Evolutionary conservation across 2,113 vertebrate species (phyloP).

Genomic region (Brienomyrus longianalis): DNA sequence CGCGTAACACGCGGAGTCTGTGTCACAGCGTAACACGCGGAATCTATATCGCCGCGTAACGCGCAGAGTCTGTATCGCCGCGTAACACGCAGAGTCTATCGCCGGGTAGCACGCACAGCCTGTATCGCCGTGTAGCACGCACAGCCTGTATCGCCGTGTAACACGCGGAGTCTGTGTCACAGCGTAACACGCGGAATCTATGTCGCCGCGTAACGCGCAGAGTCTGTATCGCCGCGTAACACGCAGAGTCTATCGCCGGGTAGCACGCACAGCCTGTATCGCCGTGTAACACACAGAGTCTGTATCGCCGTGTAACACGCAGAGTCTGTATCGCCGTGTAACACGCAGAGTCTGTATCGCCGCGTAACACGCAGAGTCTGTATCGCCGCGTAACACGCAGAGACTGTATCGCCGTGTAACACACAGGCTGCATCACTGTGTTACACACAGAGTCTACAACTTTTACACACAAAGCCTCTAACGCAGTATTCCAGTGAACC

Average conservation of each 20-base stretch:
- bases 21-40: too few species aligned
- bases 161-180: too few species aligned
- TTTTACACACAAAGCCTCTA: background rate
- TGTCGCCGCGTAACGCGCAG: too few species aligned
- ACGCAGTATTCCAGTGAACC: background rate
- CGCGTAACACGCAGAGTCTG: background rate
- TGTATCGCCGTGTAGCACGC: too few species aligned
- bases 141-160: background rate
- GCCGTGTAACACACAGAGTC: too few species aligned
- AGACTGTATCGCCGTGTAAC: too few species aligned
- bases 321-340: too few species aligned
- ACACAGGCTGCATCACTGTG: background rate
- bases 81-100: background rate
- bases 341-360: background rate
- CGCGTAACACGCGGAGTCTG: too few species aligned
- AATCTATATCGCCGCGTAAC: background rate
- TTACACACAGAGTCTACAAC: background rate
- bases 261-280: too few species aligned
- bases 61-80: too few species aligned
- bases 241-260: background rate
- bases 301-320: too few species aligned
- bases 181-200: background rate
- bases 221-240: background rate
- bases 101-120: background rate
- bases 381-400: too few species aligned